These are phyloP conservation scores for Delphinapterus leucas DNA, from an alignment of 2,113 vertebrate species.

Conservation along the genomic window DNA sequence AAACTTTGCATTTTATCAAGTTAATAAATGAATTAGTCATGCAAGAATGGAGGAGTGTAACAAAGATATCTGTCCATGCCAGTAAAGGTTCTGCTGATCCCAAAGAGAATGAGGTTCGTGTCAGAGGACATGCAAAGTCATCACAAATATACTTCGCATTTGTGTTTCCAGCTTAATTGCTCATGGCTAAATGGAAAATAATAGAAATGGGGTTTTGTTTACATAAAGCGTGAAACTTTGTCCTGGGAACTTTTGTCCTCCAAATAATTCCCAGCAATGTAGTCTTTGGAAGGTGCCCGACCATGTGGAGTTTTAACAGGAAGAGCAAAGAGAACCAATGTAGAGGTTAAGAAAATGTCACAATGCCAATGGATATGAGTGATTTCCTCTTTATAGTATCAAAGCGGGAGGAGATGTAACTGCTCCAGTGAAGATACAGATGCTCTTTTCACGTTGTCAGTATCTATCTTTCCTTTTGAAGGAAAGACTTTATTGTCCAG, in stretches of 20 bases:
- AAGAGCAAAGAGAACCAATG: slow-evolving; percentile 53
- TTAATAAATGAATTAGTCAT: slow-evolving; percentile 33
- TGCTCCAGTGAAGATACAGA: not conserved
- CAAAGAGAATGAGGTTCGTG: slow-evolving; percentile 3
- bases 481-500: not conserved
- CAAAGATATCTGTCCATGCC: not conserved
- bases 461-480: not conserved
- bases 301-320: slow-evolving; percentile 52
- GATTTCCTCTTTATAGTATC: slow-evolving; percentile 27
- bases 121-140: slow-evolving; percentile 51
- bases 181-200: slow-evolving; percentile 64
- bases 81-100: slow-evolving; percentile 26
- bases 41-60: not conserved
- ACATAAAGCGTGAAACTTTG: slow-evolving; percentile 59
- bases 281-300: slow-evolving; percentile 43
- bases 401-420: not conserved
- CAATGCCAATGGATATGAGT: not conserved
- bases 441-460: not conserved
- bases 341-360: slow-evolving; percentile 33
- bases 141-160: slow-evolving; percentile 63
- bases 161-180: slow-evolving; percentile 63
- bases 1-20: slow-evolving; percentile 4
- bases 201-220: slow-evolving; percentile 68
- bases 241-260: slow-evolving; percentile 71
- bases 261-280: slow-evolving; percentile 66